Evolutionary conservation across 2,113 vertebrate species (phyloP), one percentile per base, ranked within the genome.

Genomic region (Centropristis striata): DNA sequence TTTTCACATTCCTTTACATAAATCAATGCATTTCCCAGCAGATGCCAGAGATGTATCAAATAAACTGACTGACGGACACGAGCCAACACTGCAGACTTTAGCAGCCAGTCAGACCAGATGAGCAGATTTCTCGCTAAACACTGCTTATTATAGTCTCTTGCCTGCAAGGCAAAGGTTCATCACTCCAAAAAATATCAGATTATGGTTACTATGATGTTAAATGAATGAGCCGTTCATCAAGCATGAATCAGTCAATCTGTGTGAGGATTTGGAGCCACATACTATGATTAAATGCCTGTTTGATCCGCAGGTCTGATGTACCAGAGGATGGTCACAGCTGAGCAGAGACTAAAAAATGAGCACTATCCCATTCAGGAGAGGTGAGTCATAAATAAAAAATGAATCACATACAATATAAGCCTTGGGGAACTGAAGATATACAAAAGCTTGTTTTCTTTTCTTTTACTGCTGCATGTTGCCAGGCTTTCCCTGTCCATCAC

Each of bases 301-400:
- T 80, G 59, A 15, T 67, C 53, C 41, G 47, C 80, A 98, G 98
- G 98, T 25, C 90, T 91, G 0, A 73, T 97, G 80, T 98, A 97
- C 88, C 97, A 97, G 65, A 95, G 96, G 86, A 96, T 93, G 91
- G 89, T 99, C 39, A 90, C 96, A 36, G 94, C 97, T 0, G 98
- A 99, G 73, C 98, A 99, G 77, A 96, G 93, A 49, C 92, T 99
- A 49, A 94, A 71, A 39, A 96, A 91, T 0, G 93, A 96, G 9
- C 83, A 91, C 0, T 96, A 95, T 76, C 95, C 96, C 15, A 95
- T 93, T 53, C 96, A 95, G 86, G 97, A 98, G 67, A 96, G 94
- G 98, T 98, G 73, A 95, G 96, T 86, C 23, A 37, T 54, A 0
- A 12, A 23, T 69, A 18, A 39, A 32, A 14, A 21, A 51, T 60